Base-by-base conservation (phyloP, 2,797 vertebrate species). In the Typhlichthys subterraneus region DNA sequence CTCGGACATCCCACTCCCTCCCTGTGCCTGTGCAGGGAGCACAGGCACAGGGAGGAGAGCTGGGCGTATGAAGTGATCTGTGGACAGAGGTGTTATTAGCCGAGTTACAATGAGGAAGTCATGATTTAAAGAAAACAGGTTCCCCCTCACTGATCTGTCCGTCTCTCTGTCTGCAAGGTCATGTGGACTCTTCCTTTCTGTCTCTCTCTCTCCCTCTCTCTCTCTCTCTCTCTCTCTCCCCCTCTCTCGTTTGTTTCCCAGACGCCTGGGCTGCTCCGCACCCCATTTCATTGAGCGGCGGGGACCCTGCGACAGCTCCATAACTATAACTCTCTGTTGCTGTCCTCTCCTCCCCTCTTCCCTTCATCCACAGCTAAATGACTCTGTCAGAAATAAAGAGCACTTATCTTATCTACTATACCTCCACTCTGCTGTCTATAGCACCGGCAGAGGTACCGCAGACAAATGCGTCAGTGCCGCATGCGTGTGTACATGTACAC, bases 341-440 rank as follows among this genome's bases (percentile, higher is more conserved):
- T 69, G 59, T 83, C 79, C 76, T 79, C 78, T 82, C 75, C 80
- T 78, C 82, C 85, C 79, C 87, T 86, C 83, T 82, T 85, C 83
- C 82, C 81, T 83, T 85, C 83, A 81, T 85, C 87, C 77, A 60
- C 83, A 75, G 82, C 89, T 89, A 90, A 91, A 91, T 89, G 88
- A 89, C 86, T 91, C 86, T 90, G 89, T 91, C 89, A 89, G 86
- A 89, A 89, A 89, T 89, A 91, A 91, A 89, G 85, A 87, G 85
- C 83, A 86, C 88, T 87, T 89, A 89, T 91, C 88, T 89, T 87
- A 87, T 88, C 88, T 87, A 79, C 76, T 77, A 85, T 77, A 85
- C 88, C 82, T 87, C 78, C 83, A 78, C 80, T 81, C 80, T 48
- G 73, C 76, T 73, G 71, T 85, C 86, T 79, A 69, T 58, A 52